Percentiles rank a stretch among this genome's conserved stretches.
Evolutionary conservation across 2,797 vertebrate genomes (phyloP).

Genomic region (Florisuga fusca): DNA sequence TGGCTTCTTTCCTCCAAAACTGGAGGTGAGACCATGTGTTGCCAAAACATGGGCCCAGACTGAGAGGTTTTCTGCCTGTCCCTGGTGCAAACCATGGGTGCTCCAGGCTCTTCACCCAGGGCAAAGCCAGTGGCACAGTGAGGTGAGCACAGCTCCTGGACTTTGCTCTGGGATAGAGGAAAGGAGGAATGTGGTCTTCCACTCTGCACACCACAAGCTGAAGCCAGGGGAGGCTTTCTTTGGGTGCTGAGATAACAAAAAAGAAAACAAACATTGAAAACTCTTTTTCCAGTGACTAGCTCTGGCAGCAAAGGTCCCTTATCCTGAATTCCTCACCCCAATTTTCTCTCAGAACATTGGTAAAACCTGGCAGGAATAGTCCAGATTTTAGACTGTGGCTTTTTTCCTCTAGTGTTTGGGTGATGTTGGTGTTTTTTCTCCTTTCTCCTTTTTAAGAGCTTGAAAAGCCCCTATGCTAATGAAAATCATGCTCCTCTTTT

Average conservation of each 20-base stretch:
- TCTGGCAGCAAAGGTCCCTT: background rate
- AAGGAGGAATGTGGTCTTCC: background rate
- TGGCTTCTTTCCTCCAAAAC: background rate
- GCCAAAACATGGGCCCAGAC: background rate
- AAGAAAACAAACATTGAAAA: background rate
- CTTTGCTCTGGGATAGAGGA: background rate
- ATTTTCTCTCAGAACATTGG: background rate
- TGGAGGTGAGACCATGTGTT: background rate
- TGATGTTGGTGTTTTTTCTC: background rate
- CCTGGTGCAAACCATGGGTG: background rate
- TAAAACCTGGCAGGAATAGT: background rate
- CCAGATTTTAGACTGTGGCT: background rate
- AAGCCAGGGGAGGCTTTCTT: background rate
- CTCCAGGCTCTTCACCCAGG: accelerated
- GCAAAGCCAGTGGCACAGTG: background rate
- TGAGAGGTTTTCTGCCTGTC: background rate
- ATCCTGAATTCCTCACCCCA: background rate
- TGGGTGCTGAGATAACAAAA: background rate
- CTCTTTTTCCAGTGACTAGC: background rate
- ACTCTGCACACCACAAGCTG: background rate
- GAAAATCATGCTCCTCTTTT: background rate
- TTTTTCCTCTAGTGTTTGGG: background rate
- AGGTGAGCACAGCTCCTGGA: accelerated
- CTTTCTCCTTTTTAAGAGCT: background rate
- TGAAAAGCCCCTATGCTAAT: background rate